Percentiles rank a stretch among this genome's conserved stretches.
These are phyloP conservation scores for Clarias pachynema DNA, from an alignment of 2,797 vertebrate species.

Conservation along the genomic window DNA sequence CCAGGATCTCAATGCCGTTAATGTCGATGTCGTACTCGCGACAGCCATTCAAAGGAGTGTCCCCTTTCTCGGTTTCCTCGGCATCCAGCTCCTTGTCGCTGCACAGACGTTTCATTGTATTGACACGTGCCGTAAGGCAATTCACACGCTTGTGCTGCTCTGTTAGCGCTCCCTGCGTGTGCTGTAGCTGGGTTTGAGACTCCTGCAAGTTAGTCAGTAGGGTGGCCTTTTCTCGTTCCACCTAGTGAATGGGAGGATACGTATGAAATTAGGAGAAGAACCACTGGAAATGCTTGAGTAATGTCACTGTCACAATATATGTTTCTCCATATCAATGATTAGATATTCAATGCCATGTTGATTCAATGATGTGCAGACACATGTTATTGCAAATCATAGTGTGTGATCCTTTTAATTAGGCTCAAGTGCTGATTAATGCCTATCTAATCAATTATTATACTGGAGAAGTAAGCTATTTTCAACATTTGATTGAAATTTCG, in stretches of 20 bases:
- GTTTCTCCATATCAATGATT: neutral
- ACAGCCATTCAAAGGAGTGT: constrained; percentile 77
- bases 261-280: constrained; percentile 16
- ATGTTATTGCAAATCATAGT: neutral
- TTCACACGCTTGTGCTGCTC: constrained; percentile 91
- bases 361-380: neutral
- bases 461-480: constrained; percentile 16
- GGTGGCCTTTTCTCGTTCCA: constrained; percentile 91
- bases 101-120: constrained; percentile 82
- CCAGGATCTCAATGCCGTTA: constrained; percentile 91
- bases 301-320: neutral
- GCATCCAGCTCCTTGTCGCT: constrained; percentile 83
- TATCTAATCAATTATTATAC: constrained; percentile 53
- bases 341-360: neutral
- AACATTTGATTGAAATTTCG: constrained; percentile 32
- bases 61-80: constrained; percentile 81
- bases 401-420: constrained; percentile 36
- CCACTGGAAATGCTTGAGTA: neutral
- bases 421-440: constrained; percentile 44
- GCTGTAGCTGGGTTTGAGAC: constrained; percentile 92
- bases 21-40: constrained; percentile 85
- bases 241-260: constrained; percentile 73
- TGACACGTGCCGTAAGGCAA: constrained; percentile 87
- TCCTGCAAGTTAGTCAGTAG: constrained; percentile 92
- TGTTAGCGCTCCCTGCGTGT: constrained; percentile 91